A percentile compares a stretch with the other conserved stretches of the same genome.
Conservation (phyloP, 2,888 invertebrate genomes). For the Scaptomyza flava region DNA sequence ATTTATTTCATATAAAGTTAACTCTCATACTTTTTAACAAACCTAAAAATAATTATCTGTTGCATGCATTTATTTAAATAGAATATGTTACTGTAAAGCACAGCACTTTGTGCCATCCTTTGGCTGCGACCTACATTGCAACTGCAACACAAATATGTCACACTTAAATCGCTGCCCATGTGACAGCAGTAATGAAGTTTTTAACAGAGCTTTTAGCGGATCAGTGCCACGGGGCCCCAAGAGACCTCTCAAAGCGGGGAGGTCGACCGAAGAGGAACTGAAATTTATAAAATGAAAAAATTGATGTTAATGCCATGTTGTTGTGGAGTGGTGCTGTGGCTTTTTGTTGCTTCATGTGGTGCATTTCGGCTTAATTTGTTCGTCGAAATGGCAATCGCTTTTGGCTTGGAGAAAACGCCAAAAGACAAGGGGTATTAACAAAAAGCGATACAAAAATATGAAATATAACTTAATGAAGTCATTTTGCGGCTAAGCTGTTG, state of each 20-base stretch:
- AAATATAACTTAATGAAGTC: constrained; percentile 76
- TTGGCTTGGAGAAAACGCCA: constrained; percentile 8
- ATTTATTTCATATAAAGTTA: too few relatives aligned
- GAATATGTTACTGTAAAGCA: background rate
- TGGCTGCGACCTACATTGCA: constrained; percentile 23
- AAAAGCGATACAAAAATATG: constrained; percentile 45
- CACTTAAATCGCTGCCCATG: constrained; percentile 64
- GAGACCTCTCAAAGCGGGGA: background rate
- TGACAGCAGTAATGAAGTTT: constrained; percentile 73
- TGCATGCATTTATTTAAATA: background rate
- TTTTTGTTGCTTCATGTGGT: constrained; percentile 48
- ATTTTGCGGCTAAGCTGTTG: constrained; percentile 69
- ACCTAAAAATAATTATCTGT: background rate
- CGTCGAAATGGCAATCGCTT: constrained; percentile 56
- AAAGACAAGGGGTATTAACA: constrained; percentile 13
- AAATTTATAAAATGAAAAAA: constrained; percentile 31
- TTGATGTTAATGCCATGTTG: constrained; percentile 44
- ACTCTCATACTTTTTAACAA: too few relatives aligned
- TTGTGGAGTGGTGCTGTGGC: constrained; percentile 20
- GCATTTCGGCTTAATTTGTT: constrained; percentile 75
- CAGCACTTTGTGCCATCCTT: constrained; percentile 5
- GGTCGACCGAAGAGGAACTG: background rate
- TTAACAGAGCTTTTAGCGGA: constrained; percentile 77
- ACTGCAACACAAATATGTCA: constrained; percentile 63
- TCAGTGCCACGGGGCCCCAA: constrained; percentile 57